Base-by-base conservation (phyloP, 35 echinoderm and acorn worm species). In the Apostichopus parvimensis region DNA sequence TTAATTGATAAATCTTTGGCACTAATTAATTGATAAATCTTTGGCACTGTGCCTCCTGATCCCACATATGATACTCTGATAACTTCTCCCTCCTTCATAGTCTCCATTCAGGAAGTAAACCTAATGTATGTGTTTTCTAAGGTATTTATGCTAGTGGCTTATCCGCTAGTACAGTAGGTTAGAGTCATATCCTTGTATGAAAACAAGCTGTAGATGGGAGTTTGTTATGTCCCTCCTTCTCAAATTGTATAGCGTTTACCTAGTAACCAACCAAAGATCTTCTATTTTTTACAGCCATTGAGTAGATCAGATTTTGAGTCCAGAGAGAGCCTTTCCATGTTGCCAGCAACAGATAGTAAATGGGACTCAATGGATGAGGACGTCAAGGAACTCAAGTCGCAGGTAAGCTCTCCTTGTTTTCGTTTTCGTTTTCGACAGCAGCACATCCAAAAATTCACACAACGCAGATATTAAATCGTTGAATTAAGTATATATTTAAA, bases 291-390 rank as follows among this genome's bases (percentile, higher is more conserved):
- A n/a, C 52, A 82, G 79, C 55, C 79, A 6, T 82, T 55, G 25
- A 82, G 79, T 53, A 82, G 79, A 54, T 56, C 79, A n/a, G 79
- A 82, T 56, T 56, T 53, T 55, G 79, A 82, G 13, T 82, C 79
- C 25, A 82, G 79, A 54, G 79, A 82, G 18, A 82, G 79, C n/a
- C 55, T 82, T 6, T 55, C 79, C 10, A 53, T 56, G 55, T 53
- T 18, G 17, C 5, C 79, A 17, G 45, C 13, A 53, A 53, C 45
- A 54, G 79, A 82, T 11, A 80, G 53, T 34, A 82, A 82, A 28
- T 56, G 45, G n/a, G 79, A 56, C 7, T 17, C 11, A 54, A 56
- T 53, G 2, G 79, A 82, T 13, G 79, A 82, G 4, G 55, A 45
- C 6, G 18, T 82, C 18, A 45, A 82, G 55, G 79, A 56, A 82